These are phyloP conservation scores for Drosophila obscura DNA, from an alignment of 1,140 invertebrate genomes.

Conservation along the genomic window DNA sequence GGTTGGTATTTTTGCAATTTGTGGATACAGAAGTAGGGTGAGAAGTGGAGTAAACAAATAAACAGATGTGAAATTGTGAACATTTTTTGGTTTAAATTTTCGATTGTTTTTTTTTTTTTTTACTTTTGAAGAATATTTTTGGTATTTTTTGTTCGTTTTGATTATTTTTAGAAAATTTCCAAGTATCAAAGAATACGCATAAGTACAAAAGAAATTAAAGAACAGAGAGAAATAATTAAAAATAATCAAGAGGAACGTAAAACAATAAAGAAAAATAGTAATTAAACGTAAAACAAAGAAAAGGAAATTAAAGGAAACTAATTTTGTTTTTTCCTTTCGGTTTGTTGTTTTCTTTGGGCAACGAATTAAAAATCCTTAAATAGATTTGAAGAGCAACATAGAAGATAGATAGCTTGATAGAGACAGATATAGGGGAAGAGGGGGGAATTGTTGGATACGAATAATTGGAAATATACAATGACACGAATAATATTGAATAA, in stretches of 20 bases:
- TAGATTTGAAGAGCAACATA: constrained; percentile 25
- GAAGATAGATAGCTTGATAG: constrained; percentile 21
- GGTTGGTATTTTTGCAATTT: constrained; percentile 74
- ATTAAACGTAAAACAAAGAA: constrained; percentile 10
- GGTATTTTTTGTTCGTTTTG: constrained; percentile 32
- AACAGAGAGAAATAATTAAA: constrained; percentile 41
- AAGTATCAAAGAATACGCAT: constrained; percentile 23
- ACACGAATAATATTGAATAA: constrained; percentile 61
- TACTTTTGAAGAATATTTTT: constrained; percentile 32
- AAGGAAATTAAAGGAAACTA: constrained; percentile 18
- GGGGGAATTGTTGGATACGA: constrained; percentile 51
- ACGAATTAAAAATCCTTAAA: constrained; percentile 46
- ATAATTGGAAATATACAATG: constrained; percentile 67
- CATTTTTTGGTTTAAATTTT: constrained; percentile 62
- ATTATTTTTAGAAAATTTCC: constrained; percentile 37
- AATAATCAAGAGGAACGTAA: constrained; percentile 23
- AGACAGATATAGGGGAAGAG: constrained; percentile 22
- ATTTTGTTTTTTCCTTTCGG: constrained; percentile 30
- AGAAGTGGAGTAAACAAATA: constrained; percentile 84
- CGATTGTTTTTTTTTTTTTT: constrained; percentile 37
- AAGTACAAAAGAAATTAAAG: constrained; percentile 31
- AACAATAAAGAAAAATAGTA: constrained; percentile 20
- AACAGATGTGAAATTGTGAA: constrained; percentile 84
- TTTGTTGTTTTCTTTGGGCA: constrained; percentile 18
- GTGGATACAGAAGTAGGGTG: constrained; percentile 81